Evolutionary conservation across 2,797 vertebrate genomes (phyloP).

Genomic region (Podarcis lilfordi): DNA sequence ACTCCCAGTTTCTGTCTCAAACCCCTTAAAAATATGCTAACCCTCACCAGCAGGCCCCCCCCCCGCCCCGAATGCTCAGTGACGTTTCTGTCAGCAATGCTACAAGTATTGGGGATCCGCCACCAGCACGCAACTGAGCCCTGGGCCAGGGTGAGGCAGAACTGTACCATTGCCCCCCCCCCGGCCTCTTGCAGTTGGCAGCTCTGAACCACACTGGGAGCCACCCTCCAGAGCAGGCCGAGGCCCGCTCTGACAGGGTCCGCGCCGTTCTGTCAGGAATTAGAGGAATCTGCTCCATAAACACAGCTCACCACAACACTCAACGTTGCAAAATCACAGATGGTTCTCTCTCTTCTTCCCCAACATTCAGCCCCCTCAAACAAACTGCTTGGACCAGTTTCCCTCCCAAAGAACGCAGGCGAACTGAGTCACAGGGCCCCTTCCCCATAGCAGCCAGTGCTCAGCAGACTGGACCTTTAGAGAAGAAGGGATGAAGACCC

Average conservation of each 20-base stretch:
- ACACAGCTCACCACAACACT: slow-evolving; percentile 28
- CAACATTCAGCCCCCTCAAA: background rate
- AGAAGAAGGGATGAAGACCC: background rate
- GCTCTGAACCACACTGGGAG: background rate
- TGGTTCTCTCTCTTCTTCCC: background rate
- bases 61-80: background rate
- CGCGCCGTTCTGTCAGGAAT: slow-evolving; percentile 28
- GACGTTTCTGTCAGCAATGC: background rate
- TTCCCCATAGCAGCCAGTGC: background rate
- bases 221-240: background rate
- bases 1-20: background rate
- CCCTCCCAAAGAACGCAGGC: background rate
- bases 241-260: slow-evolving; percentile 8
- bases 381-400: background rate
- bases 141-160: background rate
- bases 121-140: no score
- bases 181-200: background rate
- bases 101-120: background rate
- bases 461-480: background rate
- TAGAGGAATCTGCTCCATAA: slow-evolving; percentile 30
- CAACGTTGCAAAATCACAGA: slow-evolving; percentile 19
- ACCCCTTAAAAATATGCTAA: background rate
- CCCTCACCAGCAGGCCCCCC: no score
- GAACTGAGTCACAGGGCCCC: background rate
- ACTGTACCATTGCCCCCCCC: background rate